Percentiles rank a stretch among this genome's conserved stretches.
Conservation (phyloP, 2,888 invertebrate species). For the Drosophila cracens region DNA sequence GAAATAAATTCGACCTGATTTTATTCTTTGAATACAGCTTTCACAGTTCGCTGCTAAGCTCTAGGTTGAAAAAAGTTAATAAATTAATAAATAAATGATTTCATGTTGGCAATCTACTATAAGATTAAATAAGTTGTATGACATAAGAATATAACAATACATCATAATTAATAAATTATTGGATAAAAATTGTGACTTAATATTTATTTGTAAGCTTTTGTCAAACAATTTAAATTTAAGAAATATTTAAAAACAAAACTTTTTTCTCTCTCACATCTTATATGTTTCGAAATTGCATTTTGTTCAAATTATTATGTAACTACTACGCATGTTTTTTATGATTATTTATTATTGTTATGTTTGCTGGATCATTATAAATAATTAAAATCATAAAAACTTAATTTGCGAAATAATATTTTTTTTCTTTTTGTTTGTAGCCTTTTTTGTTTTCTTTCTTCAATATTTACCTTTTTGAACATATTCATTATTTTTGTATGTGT, state of each 20-base stretch:
- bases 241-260: too few relatives aligned
- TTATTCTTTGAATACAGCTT: not conserved
- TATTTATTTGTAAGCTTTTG: too few relatives aligned
- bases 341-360: slow-evolving; percentile 50
- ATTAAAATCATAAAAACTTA: slow-evolving; percentile 67
- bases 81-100: not conserved
- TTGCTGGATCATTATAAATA: slow-evolving; percentile 59
- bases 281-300: slow-evolving; percentile 75
- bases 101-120: not conserved
- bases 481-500: slow-evolving; percentile 24
- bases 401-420: too few relatives aligned
- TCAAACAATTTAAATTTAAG: too few relatives aligned
- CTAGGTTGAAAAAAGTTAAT: not conserved
- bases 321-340: slow-evolving; percentile 66
- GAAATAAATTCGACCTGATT: not conserved
- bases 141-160: too few relatives aligned
- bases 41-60: not conserved
- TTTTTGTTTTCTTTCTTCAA: not conserved
- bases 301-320: slow-evolving; percentile 71
- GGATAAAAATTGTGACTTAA: not conserved
- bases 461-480: slow-evolving; percentile 50
- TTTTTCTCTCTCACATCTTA: slow-evolving; percentile 3
- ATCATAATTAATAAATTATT: not conserved
- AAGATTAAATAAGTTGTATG: not conserved
- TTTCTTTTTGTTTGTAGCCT: not conserved